Conservation (phyloP, 2,888 invertebrate species). For the Mayetiola destructor region DNA sequence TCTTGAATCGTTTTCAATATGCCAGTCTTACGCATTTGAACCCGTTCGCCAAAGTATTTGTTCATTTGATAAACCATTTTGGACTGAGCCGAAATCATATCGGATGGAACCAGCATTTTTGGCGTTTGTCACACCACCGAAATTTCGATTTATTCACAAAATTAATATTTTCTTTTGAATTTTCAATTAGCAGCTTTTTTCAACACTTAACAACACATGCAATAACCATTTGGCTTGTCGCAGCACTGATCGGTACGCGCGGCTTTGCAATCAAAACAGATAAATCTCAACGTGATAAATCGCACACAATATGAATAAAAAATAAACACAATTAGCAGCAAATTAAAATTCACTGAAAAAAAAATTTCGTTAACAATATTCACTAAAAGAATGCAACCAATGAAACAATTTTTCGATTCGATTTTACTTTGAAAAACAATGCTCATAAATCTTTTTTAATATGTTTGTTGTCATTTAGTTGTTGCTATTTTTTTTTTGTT, state of each 20-base stretch:
- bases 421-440: not conserved
- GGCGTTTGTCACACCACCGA: no score
- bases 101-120: conserved; percentile 78
- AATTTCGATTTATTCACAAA: no score
- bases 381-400: not conserved
- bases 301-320: not conserved
- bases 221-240: no score
- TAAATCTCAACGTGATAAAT: not conserved
- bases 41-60: conserved; percentile 85
- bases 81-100: conserved; percentile 89
- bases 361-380: not conserved
- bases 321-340: not conserved
- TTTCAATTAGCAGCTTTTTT: no score
- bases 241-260: no score
- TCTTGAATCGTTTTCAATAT: conserved; percentile 82
- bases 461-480: not conserved
- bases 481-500: not conserved
- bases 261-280: no score
- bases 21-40: conserved; percentile 70
- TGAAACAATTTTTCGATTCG: not conserved
- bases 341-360: not conserved
- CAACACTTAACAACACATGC: no score
- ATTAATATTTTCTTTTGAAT: no score
- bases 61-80: conserved; percentile 93
- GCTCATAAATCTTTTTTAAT: not conserved